Conservation (phyloP, 2,888 invertebrate species). For the Heliconius erato region DNA sequence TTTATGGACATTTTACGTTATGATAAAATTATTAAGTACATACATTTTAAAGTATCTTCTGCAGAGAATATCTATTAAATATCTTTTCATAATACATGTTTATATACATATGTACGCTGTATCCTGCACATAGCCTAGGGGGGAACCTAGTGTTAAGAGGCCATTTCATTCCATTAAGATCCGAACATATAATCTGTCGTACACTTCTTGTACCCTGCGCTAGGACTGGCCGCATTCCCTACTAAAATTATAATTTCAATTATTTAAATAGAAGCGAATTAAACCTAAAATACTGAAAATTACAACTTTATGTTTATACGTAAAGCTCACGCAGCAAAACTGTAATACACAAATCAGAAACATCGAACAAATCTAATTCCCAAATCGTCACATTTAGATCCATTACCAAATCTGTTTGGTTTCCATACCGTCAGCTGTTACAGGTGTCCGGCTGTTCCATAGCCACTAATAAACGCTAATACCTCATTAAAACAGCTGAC, state of each 20-base stretch:
- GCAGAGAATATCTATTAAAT: neutral
- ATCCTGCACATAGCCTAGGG: no score
- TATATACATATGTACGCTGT: neutral
- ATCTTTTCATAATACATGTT: neutral
- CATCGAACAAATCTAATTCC: neutral
- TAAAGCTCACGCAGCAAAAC: neutral
- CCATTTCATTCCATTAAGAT: no score
- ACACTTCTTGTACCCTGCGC: no score
- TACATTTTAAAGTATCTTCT: constrained; percentile 19
- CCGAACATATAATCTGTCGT: no score
- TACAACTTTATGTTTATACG: neutral
- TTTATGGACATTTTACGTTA: constrained; percentile 22
- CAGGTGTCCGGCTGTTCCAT: constrained; percentile 37
- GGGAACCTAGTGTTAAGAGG: no score
- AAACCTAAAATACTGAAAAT: neutral
- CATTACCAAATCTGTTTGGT: constrained; percentile 31
- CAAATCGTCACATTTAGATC: constrained; percentile 9
- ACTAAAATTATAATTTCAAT: neutral
- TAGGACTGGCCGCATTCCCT: neutral
- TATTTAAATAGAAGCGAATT: neutral
- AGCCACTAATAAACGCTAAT: constrained; percentile 48
- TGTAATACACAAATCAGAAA: neutral
- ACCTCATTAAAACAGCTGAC: constrained; percentile 57
- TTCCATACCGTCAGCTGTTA: constrained; percentile 29
- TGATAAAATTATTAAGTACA: neutral